Conservation (phyloP, 1,140 invertebrate species). For the Bombus turneri region DNA sequence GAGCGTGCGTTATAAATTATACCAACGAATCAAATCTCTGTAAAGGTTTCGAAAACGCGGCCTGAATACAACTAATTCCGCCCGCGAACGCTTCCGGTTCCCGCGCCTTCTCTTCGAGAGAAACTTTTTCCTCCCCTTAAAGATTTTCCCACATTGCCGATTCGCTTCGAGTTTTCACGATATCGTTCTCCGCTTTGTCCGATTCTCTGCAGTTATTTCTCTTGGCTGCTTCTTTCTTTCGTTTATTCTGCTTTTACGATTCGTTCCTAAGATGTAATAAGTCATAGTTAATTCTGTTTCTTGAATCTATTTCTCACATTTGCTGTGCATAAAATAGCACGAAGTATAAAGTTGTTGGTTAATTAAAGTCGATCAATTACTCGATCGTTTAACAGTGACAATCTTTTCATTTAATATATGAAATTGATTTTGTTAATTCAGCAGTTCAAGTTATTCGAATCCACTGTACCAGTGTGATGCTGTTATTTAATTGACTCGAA, state of each 20-base stretch:
- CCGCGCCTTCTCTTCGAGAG: neutral
- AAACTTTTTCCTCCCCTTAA: constrained; percentile 19
- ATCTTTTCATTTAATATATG: no score
- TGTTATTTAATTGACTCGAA: no score
- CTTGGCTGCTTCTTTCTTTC: neutral
- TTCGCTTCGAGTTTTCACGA: neutral
- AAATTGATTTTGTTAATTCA: no score
- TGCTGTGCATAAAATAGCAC: neutral
- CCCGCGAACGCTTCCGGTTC: constrained; percentile 26
- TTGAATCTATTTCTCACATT: neutral
- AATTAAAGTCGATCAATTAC: no score
- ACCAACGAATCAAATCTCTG: constrained; percentile 56
- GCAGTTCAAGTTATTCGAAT: no score
- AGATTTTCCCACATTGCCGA: constrained; percentile 30
- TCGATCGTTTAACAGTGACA: no score
- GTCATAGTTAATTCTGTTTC: neutral
- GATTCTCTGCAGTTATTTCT: neutral
- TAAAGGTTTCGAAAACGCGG: constrained; percentile 37
- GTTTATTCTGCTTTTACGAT: neutral
- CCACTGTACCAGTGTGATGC: no score
- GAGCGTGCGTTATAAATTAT: constrained; percentile 60
- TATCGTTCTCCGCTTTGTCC: neutral
- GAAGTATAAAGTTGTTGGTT: neutral
- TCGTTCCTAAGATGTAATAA: neutral
- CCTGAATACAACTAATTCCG: constrained; percentile 61